Conservation (phyloP, 2,113 vertebrate species). For the Urocolius indicus region DNA sequence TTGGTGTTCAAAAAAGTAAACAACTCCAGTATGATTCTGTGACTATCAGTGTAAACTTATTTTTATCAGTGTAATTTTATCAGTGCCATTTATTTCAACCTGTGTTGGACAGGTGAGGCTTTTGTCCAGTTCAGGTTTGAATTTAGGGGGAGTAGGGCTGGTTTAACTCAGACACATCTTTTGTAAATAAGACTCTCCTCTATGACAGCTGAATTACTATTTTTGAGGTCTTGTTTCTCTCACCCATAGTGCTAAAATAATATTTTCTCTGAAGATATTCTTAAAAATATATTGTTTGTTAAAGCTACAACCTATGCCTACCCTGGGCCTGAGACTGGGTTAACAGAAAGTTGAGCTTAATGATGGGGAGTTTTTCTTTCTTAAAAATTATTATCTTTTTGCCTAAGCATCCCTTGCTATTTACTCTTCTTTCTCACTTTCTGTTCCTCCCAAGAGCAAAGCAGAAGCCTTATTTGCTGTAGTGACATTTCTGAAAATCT, state of each 20-base stretch:
- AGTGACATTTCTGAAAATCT: slow-evolving; percentile 67
- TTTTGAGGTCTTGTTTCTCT: neutral
- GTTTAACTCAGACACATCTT: neutral
- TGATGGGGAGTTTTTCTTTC: neutral
- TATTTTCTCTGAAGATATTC: neutral
- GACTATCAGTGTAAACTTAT: neutral
- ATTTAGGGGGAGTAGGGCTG: neutral
- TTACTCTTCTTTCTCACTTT: slow-evolving; percentile 18
- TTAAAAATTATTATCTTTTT: neutral
- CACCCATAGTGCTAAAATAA: neutral
- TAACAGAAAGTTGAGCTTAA: neutral
- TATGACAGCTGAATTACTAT: neutral
- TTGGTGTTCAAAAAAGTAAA: neutral
- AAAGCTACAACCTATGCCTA: neutral
- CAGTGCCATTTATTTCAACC: neutral
- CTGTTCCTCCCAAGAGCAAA: slow-evolving; percentile 36
- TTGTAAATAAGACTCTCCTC: neutral
- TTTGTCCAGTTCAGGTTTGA: neutral
- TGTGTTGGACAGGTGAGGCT: neutral
- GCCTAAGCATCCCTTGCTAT: neutral
- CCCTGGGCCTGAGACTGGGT: neutral
- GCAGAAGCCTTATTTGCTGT: slow-evolving; percentile 55
- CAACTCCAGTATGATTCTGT: too few relatives aligned
- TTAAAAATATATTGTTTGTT: neutral
- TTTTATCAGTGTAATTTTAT: too few relatives aligned